Conservation (phyloP, 2,113 vertebrate species). For the Anolis carolinensis region DNA sequence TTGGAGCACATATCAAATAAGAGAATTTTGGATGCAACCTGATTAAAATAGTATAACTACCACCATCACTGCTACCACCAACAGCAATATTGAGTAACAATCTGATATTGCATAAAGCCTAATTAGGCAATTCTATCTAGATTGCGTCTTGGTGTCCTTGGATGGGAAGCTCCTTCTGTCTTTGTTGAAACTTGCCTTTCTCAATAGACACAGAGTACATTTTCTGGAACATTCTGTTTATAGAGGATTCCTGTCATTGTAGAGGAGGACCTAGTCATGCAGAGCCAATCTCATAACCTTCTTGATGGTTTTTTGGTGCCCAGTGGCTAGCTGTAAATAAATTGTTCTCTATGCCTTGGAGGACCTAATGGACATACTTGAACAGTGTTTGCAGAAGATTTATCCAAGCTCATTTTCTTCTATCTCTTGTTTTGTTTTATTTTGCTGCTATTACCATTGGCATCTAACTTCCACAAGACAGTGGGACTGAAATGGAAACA, state of each 20-base stretch:
- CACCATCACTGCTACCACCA: too few relatives aligned
- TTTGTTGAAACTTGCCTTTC: not conserved
- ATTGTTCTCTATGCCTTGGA: not conserved
- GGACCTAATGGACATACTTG: not conserved
- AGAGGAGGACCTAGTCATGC: not conserved
- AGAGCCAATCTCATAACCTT: not conserved
- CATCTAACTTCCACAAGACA: too few relatives aligned
- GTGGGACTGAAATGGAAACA: too few relatives aligned
- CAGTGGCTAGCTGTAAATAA: not conserved
- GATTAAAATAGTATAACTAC: too few relatives aligned
- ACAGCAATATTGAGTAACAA: too few relatives aligned
- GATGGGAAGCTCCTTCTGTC: not conserved
- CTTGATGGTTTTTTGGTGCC: conserved; percentile 5
- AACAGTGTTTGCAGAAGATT: not conserved
- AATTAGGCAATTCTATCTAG: not conserved
- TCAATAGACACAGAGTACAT: not conserved
- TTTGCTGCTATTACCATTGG: too few relatives aligned
- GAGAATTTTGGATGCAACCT: not conserved
- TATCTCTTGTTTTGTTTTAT: not conserved
- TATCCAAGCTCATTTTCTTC: not conserved
- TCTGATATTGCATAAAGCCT: too few relatives aligned
- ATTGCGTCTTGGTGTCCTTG: not conserved
- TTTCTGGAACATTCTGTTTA: not conserved
- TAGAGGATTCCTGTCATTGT: not conserved
- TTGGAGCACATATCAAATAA: not conserved